A percentile compares a stretch with the other conserved stretches of the same genome.
These are phyloP conservation scores for Diacarnus erythraeanus DNA, from an alignment of 37 sponge, comb jelly and placozoan species.

Conservation along the genomic window DNA sequence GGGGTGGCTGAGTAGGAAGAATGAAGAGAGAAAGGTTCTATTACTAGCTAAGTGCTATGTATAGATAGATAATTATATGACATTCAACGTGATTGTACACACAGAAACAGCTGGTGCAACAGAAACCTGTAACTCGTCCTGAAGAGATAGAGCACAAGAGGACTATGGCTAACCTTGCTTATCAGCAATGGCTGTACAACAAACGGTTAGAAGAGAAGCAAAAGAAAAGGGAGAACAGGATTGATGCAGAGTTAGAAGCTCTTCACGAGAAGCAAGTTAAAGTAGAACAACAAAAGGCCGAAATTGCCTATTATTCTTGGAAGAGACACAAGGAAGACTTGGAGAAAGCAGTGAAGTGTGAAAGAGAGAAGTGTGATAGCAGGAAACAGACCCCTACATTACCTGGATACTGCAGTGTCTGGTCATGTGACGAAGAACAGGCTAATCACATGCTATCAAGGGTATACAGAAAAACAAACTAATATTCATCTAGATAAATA, in stretches of 20 bases:
- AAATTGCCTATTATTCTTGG: conserved; percentile 51
- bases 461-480: conserved; percentile 3
- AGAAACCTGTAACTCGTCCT: too few species aligned
- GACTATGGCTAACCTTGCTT: background rate
- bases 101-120: background rate
- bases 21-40: conserved; percentile 50
- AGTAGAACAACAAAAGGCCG: conserved; percentile 18
- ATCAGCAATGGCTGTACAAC: conserved; percentile 20
- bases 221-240: conserved; percentile 12
- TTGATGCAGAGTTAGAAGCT: conserved; percentile 11
- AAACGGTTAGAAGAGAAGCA: conserved; percentile 31
- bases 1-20: conserved; percentile 69
- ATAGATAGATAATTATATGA: background rate
- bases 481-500: background rate
- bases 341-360: conserved; percentile 25
- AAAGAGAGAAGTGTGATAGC: background rate
- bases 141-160: conserved; percentile 4
- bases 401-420: conserved; percentile 89
- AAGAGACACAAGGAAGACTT: conserved; percentile 50
- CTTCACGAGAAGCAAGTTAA: background rate
- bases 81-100: background rate
- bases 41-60: background rate
- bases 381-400: conserved; percentile 50
- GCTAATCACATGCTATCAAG: conserved; percentile 25
- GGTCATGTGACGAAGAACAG: conserved; percentile 75